Conservation (phyloP, 37 sponge, comb jelly and placozoan genomes). For the Beroe forskalii region DNA sequence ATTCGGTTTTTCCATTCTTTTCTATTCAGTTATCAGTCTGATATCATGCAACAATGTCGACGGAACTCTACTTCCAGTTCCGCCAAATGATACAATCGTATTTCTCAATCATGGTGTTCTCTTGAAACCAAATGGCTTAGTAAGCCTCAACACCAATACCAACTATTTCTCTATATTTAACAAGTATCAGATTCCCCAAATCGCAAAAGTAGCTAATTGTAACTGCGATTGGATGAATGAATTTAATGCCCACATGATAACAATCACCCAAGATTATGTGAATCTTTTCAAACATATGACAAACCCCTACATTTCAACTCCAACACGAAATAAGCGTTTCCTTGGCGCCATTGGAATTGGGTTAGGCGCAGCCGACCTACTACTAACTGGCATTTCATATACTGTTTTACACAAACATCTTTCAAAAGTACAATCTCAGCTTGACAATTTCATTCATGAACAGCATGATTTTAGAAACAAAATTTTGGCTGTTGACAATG, state of each 20-base stretch:
- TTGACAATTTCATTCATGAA: too few relatives aligned
- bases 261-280: neutral
- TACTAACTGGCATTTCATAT: neutral
- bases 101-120: neutral
- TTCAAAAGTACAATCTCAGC: neutral
- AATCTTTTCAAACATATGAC: neutral
- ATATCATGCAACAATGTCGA: too few relatives aligned
- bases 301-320: too few relatives aligned
- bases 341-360: neutral
- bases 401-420: neutral
- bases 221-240: neutral
- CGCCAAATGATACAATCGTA: neutral
- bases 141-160: neutral
- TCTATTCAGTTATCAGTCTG: too few relatives aligned
- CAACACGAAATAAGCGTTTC: neutral
- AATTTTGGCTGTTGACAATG: neutral
- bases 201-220: neutral
- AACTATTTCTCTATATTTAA: neutral
- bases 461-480: neutral
- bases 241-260: neutral
- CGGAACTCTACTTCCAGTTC: too few relatives aligned
- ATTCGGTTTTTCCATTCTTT: too few relatives aligned
- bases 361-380: neutral
- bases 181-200: neutral
- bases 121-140: neutral